Conservation (phyloP, 1,140 invertebrate species). For the Hyphantria cunea region DNA sequence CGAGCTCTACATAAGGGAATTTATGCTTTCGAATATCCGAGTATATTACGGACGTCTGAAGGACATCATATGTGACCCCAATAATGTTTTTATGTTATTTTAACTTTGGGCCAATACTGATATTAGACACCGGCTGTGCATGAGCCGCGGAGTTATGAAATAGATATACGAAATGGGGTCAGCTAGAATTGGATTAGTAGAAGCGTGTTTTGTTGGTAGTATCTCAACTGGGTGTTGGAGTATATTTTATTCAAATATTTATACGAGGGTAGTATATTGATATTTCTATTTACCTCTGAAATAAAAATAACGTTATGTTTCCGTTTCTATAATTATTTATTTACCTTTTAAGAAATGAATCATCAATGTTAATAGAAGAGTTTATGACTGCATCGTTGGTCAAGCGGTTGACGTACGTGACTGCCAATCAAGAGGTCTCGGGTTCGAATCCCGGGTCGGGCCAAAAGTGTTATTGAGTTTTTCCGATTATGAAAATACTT, state of each 20-base stretch:
- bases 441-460: no score
- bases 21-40: slow-evolving; percentile 15
- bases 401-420: no score
- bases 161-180: slow-evolving; percentile 1
- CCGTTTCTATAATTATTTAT: no score
- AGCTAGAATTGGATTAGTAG: background rate
- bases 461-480: no score
- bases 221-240: background rate
- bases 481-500: no score
- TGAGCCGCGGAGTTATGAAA: background rate
- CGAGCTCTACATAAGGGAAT: slow-evolving; percentile 8
- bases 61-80: slow-evolving; percentile 20
- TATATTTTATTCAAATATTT: slow-evolving; percentile 21
- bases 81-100: slow-evolving; percentile 28
- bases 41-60: slow-evolving; percentile 13
- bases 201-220: slow-evolving; percentile 5
- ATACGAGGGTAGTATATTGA: no score
- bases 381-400: no score
- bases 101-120: slow-evolving; percentile 19
- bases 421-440: no score
- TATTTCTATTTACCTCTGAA: no score
- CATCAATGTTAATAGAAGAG: no score
- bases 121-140: background rate
- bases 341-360: no score
- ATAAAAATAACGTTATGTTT: no score